These are phyloP conservation scores for Synergus japonicus DNA, from an alignment of 2,888 invertebrate species.

Conservation along the genomic window DNA sequence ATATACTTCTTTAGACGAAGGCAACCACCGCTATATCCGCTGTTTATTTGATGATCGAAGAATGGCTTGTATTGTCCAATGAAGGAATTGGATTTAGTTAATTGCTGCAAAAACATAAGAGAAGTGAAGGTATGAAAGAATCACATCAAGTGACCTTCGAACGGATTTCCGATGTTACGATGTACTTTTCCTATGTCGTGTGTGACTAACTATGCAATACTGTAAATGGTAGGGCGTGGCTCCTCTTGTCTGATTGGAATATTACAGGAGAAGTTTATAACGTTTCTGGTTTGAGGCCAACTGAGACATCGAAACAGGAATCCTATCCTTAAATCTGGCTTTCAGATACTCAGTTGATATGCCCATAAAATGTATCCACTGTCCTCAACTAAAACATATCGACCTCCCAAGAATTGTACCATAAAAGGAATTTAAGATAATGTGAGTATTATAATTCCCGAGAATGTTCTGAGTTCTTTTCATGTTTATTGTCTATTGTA, in stretches of 20 bases:
- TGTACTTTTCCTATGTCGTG: neutral
- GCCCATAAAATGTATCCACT: conserved; percentile 19
- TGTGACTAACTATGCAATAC: conserved; percentile 44
- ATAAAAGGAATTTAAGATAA: neutral
- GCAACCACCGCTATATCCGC: neutral
- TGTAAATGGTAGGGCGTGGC: conserved; percentile 64
- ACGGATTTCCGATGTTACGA: neutral
- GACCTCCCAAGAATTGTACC: conserved; percentile 9
- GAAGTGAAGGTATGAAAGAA: no score
- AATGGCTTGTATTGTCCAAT: neutral
- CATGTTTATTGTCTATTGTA: neutral
- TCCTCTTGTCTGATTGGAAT: conserved; percentile 50
- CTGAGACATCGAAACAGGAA: conserved; percentile 20
- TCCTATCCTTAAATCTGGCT: conserved; percentile 38
- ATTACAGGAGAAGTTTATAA: conserved; percentile 40
- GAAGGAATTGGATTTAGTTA: neutral
- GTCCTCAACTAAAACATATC: neutral
- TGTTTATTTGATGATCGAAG: neutral
- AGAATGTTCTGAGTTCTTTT: neutral
- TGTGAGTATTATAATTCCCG: neutral
- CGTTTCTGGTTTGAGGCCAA: conserved; percentile 41
- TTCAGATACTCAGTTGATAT: neutral
- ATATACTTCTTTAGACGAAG: neutral
- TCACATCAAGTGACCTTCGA: no score
- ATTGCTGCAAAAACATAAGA: no score